These are phyloP conservation scores for Corythaixoides concolor DNA, from an alignment of 2,113 vertebrate genomes.

Conservation along the genomic window DNA sequence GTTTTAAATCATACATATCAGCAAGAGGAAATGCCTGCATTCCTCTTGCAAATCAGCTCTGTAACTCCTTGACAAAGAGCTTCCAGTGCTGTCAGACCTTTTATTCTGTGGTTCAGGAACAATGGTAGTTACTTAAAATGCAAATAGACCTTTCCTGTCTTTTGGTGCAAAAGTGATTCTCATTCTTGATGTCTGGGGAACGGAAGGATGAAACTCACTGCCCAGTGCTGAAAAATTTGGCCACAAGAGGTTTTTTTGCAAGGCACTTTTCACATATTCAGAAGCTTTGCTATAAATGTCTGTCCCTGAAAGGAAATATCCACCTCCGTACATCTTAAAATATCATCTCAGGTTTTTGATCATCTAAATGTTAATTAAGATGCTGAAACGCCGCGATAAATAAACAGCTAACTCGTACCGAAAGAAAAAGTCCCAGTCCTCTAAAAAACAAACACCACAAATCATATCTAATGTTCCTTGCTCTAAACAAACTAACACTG, in stretches of 20 bases:
- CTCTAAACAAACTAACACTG: background rate
- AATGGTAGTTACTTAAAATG: background rate
- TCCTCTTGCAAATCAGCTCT: background rate
- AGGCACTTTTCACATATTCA: conserved; percentile 21
- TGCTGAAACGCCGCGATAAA: background rate
- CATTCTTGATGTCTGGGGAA: background rate
- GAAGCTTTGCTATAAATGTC: conserved; percentile 36
- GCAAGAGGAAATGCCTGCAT: background rate
- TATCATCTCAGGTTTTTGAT: conserved; percentile 18
- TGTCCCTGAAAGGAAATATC: conserved; percentile 43
- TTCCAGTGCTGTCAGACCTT: background rate
- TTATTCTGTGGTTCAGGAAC: background rate
- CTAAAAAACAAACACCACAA: background rate
- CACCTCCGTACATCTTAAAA: conserved; percentile 9
- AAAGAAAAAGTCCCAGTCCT: background rate
- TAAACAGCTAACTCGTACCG: background rate
- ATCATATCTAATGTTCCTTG: rapidly evolving
- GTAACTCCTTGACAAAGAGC: background rate
- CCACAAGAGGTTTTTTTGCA: background rate
- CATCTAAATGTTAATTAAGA: conserved; percentile 46
- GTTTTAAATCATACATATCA: background rate
- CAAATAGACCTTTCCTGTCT: background rate
- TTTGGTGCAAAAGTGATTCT: background rate
- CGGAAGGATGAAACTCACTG: background rate
- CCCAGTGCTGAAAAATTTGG: background rate